Percentiles rank a stretch among this genome's conserved stretches.
Evolutionary conservation across 1,140 invertebrate genomes (phyloP).

Genomic region (Eriocheir sinensis): DNA sequence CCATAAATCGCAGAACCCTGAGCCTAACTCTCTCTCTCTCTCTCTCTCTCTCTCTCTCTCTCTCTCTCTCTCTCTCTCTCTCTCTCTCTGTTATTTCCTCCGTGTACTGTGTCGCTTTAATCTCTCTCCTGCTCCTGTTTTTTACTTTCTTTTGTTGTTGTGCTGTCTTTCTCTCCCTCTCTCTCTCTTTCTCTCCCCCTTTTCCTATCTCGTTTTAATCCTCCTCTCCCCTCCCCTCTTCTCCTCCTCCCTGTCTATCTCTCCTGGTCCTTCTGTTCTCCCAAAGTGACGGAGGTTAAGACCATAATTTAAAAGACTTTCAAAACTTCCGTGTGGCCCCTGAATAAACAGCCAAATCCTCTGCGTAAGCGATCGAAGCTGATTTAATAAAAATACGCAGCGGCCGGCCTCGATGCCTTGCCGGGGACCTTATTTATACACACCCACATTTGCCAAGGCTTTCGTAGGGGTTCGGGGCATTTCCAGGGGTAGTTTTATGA

Average conservation of each 20-base stretch:
- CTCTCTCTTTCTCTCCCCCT: too few species aligned
- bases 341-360: conserved; percentile 17
- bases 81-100: not conserved
- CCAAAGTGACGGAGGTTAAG: conserved; percentile 23
- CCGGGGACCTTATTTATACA: too few species aligned
- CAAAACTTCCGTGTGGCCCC: not conserved
- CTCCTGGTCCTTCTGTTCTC: not conserved
- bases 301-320: conserved; percentile 17
- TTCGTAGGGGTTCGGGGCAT: too few species aligned
- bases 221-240: not conserved
- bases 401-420: not conserved
- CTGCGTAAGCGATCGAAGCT: conserved; percentile 21
- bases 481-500: too few species aligned
- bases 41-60: conserved; percentile 49
- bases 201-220: not conserved
- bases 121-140: too few species aligned
- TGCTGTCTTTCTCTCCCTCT: too few species aligned
- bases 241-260: not conserved
- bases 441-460: too few species aligned
- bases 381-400: not conserved
- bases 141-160: too few species aligned
- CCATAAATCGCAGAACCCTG: conserved; percentile 5
- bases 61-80: conserved; percentile 35
- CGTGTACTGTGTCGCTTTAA: too few species aligned
- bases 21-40: conserved; percentile 18